Evolutionary conservation across 2,113 vertebrate genomes (phyloP).

Genomic region (Eretmodus cyanostictus): DNA sequence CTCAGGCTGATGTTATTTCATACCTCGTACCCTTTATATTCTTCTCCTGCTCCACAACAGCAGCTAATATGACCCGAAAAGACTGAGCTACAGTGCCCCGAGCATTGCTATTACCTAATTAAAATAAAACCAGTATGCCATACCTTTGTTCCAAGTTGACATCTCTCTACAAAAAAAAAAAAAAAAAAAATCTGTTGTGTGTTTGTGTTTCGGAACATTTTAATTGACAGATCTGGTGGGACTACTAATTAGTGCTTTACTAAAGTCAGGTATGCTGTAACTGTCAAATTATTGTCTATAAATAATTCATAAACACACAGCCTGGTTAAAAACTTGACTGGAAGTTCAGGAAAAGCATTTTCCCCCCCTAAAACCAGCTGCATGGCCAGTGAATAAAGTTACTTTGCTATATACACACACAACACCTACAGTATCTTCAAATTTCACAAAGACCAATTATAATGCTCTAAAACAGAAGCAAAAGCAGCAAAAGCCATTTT

Average conservation of each 20-base stretch:
- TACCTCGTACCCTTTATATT: background rate
- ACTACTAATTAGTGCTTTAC: background rate
- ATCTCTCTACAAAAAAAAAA: background rate
- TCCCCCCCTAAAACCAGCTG: background rate
- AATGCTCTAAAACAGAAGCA: background rate
- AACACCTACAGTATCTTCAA: background rate
- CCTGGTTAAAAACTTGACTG: background rate
- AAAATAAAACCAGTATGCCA: background rate
- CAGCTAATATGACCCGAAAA: background rate
- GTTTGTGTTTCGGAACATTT: background rate
- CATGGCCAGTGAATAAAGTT: background rate
- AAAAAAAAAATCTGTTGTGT: background rate
- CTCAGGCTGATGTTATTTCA: background rate
- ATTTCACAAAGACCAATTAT: constrained; percentile 12
- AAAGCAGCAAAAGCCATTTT: background rate
- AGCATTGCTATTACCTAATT: background rate
- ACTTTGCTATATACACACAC: background rate
- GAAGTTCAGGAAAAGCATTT: background rate
- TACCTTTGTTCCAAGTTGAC: background rate
- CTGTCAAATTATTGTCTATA: background rate
- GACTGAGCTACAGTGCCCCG: background rate
- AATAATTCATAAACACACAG: background rate
- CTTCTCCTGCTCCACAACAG: background rate
- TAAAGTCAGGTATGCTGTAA: background rate
- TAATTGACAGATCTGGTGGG: background rate